Evolutionary conservation across 2,797 vertebrate species (phyloP).

Genomic region (Enteromius treurensis): DNA sequence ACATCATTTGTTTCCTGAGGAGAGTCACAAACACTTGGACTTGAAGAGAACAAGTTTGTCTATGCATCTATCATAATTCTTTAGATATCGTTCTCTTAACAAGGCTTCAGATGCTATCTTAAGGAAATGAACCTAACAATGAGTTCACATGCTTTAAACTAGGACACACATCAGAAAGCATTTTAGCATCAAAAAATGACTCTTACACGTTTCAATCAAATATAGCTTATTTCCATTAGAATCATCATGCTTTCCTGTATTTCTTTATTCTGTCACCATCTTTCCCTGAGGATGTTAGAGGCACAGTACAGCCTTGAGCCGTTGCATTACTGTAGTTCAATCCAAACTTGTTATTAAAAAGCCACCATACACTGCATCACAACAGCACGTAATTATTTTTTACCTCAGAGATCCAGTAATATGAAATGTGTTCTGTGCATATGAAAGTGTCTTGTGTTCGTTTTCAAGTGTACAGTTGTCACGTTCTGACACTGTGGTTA

Average conservation of each 20-base stretch:
- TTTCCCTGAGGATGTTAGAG: not conserved
- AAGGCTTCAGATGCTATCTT: not conserved
- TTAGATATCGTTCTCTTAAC: not conserved
- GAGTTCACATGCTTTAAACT: not conserved
- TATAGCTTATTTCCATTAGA: not conserved
- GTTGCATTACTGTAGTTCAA: not conserved
- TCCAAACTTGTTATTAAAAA: not conserved
- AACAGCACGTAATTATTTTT: slow-evolving; percentile 5
- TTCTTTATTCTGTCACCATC: not conserved
- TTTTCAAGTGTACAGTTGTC: not conserved
- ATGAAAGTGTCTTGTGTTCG: not conserved
- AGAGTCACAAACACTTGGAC: not conserved
- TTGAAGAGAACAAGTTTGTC: not conserved
- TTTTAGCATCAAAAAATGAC: not conserved
- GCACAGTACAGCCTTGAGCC: not conserved
- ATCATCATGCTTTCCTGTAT: not conserved
- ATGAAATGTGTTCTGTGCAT: not conserved
- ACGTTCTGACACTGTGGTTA: slow-evolving; percentile 4
- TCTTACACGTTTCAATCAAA: not conserved
- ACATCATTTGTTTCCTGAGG: not conserved
- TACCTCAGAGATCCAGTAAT: not conserved
- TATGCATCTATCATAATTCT: not conserved
- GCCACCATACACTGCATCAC: not conserved
- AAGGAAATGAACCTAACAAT: not conserved
- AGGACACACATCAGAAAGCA: not conserved